phyloP scores from a whole-genome alignment of 53 echinoderm and acorn worm species.

The Zoroaster sp. region DNA sequence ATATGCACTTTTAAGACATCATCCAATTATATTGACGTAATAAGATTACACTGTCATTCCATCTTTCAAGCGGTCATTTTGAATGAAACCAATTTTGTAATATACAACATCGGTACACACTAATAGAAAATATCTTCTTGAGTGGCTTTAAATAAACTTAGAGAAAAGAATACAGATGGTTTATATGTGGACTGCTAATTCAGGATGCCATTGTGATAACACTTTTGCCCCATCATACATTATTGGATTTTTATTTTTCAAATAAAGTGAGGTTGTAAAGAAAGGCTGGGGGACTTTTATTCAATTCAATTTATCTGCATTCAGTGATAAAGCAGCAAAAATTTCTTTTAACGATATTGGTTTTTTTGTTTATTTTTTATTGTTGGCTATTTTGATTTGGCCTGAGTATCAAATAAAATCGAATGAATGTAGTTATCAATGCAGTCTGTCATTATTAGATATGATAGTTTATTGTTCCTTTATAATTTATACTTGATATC shows the following conservation, averaged over 20 bases:
- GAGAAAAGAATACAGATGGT: background rate
- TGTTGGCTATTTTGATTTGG: background rate
- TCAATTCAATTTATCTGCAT: background rate
- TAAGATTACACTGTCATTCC: background rate
- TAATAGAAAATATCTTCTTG: background rate
- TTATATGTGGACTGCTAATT: background rate
- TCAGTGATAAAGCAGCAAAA: no score
- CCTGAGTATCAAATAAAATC: background rate
- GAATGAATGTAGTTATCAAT: background rate
- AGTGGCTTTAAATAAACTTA: background rate
- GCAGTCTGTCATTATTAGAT: background rate
- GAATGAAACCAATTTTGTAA: constrained; percentile 41
- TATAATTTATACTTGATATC: background rate
- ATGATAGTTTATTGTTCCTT: background rate
- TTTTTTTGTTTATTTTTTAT: background rate
- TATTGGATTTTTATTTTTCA: background rate
- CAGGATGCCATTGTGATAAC: background rate
- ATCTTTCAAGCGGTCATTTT: background rate
- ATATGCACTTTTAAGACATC: constrained; percentile 3
- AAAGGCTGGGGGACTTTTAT: background rate
- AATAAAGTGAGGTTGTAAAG: background rate
- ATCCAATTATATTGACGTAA: constrained; percentile 6
- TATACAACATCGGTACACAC: background rate
- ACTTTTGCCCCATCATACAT: background rate
- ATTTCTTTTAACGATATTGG: no score